Evolutionary conservation across 2,888 invertebrate genomes (phyloP).

Genomic region (Oxytorus armatus): DNA sequence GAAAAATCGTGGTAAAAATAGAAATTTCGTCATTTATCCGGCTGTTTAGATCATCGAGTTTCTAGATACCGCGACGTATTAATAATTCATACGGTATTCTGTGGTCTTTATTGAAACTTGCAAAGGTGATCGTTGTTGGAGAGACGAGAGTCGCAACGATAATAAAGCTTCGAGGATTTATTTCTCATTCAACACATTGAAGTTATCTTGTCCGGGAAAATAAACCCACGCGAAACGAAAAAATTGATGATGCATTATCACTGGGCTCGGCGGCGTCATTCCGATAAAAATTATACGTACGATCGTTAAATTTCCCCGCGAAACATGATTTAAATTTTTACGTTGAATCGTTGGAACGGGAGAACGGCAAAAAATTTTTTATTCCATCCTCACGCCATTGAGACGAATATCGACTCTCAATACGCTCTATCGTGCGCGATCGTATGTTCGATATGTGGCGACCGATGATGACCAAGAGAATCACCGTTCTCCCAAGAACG

Average conservation of each 20-base stretch:
- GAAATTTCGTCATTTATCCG: slow-evolving; percentile 32
- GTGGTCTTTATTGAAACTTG: slow-evolving; percentile 19
- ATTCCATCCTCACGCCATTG: not conserved
- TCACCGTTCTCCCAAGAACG: slow-evolving; percentile 56
- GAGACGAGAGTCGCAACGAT: not conserved
- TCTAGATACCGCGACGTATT: slow-evolving; percentile 8
- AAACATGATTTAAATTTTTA: not conserved
- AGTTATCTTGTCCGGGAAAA: slow-evolving; percentile 19
- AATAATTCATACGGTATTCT: slow-evolving; percentile 58
- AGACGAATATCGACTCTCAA: not conserved
- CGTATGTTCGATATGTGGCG: slow-evolving; percentile 32
- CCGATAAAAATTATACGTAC: not conserved
- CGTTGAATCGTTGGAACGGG: not conserved
- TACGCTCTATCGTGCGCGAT: not conserved
- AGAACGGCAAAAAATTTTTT: not conserved
- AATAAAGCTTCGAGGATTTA: not conserved
- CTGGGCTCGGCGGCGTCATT: not conserved
- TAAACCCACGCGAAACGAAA: slow-evolving; percentile 15
- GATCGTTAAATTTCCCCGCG: not conserved
- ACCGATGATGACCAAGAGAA: slow-evolving; percentile 49
- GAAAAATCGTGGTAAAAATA: slow-evolving; percentile 11
- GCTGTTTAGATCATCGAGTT: not conserved
- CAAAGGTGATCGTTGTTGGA: not conserved
- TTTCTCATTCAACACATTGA: not conserved
- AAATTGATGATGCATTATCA: not conserved